Base-by-base conservation (phyloP, 1,140 invertebrate species). In the Drosophila jambulina region DNA sequence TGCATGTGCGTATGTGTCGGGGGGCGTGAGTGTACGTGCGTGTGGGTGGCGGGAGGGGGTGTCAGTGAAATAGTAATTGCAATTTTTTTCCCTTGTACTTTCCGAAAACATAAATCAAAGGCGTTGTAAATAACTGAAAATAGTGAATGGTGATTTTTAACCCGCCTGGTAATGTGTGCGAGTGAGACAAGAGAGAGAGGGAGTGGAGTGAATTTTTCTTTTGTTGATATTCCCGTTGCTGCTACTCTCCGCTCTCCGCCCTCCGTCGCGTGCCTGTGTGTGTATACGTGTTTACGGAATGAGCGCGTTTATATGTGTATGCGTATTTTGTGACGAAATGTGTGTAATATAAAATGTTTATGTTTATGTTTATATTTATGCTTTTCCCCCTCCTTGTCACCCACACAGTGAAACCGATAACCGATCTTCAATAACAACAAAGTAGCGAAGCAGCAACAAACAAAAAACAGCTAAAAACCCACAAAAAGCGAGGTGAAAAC, bases 361-460 rank as follows among this genome's bases (percentile, higher is more conserved):
- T 63, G 48, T 53, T 60, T 63, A 63, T 82, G 76, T 68, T 80
- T 63, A 60, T 82, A 71, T 68, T 80, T 71, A 69, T 86, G 67
- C 69, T 65, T 34, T 42, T 67, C 29, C n/a, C 17, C 42, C 48
- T 29, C 13, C 48, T 25, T 17, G 23, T 48, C n/a, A n/a, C 6
- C 25, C n/a, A 6, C 38, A 21, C 32, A 80, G 54, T 62, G 42
- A 60, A 63, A 51, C 53, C 51, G 21, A 58, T 72, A 36, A 64
- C 34, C 42, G 58, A 75, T 56, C 71, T 40, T 54, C 58, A 59
- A 62, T 60, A 36, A 48, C 60, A 62, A 56, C 45, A 64, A 72
- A 72, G 23, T 72, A 65, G 61, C 21, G 12, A 38, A 27, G 17
- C 15, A 53, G 38, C 23, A 56, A 57, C 38, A 61, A 64, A 43